Evolutionary conservation across 2,797 vertebrate genomes (phyloP), one percentile per base, ranked within the genome.

Genomic region (Alosa sapidissima): DNA sequence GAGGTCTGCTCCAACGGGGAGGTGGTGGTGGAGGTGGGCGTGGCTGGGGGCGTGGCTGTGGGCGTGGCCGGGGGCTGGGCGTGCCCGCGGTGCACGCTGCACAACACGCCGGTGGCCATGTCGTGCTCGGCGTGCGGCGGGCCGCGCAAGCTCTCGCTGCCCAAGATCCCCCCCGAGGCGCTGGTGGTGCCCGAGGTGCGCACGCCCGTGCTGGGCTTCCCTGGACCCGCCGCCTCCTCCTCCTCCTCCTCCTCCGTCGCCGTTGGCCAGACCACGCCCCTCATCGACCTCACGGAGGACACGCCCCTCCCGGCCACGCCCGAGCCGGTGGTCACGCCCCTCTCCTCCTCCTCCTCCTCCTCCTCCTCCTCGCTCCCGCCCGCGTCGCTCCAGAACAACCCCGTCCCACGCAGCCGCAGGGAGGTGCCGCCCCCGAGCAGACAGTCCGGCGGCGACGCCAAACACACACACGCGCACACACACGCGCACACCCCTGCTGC

Each of bases 121-220:
- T 99, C 98, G 2, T 99, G 98, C 92, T 99, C 98, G 0, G 98
- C 96, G 84, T 99, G 98, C 0, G 98, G 98, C 0, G 98, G 98
- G 0, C 98, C 98, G 14, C 95, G 97, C 72, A 98, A 98, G 91
- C 95, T 99, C 48, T 99, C 98, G 0, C 93, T 99, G 89, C 98
- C 98, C 88, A 98, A 98, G 92, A 99, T 99, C 89, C 98, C 98
- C 0, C 98, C 98, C 0, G 98, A 99, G 92, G 96, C 98, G 0
- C 94, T 99, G 84, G 98, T 99, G 84, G 98, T 99, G 81, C 98
- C 98, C 0, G 97, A 99, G 87, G 96, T 99, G 0, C 94, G 95
- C 65, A 96, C 98, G 0, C 97, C 97, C 0, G 93, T 96, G 16
- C 55, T 91, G 3, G 95, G 95, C 11, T 96, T 96, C 84, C 95